Base-by-base conservation (phyloP, 1,140 invertebrate genomes). In the Metopolophium dirhodum region DNA sequence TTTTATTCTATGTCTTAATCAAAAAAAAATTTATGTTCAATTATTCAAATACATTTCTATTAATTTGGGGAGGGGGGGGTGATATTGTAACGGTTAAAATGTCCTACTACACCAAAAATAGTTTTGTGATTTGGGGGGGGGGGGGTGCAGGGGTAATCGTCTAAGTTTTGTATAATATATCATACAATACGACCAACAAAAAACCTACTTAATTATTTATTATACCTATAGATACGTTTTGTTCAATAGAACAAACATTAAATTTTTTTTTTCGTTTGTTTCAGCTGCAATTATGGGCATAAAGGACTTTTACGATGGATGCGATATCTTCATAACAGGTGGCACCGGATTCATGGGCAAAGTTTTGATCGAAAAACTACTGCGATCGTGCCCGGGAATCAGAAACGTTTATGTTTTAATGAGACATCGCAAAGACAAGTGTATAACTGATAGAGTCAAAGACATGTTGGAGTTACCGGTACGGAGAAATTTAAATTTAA, bases 321-420 rank as follows among this genome's bases (percentile, higher is more conserved):
- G 95, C 93, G 95, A 94, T 83, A 94, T 96, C n/a, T 95, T 95
- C 45, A 94, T 95, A n/a, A 94, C 94, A 35, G 94, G 94, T 54
- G 94, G 94, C 14, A 94, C 94, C 20, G 94, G 94, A 30, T 97
- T 97, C 94, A 95, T 97, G 94, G 96, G 96, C 20, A 97, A 97
- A 95, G 96, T 96, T 18, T 95, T 97, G 11, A 95, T 97, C 9
- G 96, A 97, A 96, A 97, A 95, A 96, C 96, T 77, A 96, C 96
- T 68, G 96, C 96, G 45, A 96, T 96, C 89, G 95, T 95, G 94
- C 93, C 93, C 94, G 14, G 94, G 91, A 35, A 94, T 98, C 85
- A 96, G 95, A 9, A 96, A 95, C n/a, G 96, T 98, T 35, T 98
- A 97, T 94, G 91, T 98, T 23, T 95, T 98, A 7, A 95, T 98